Conservation (phyloP, 2,888 invertebrate species). For the Pheosia tremula region DNA sequence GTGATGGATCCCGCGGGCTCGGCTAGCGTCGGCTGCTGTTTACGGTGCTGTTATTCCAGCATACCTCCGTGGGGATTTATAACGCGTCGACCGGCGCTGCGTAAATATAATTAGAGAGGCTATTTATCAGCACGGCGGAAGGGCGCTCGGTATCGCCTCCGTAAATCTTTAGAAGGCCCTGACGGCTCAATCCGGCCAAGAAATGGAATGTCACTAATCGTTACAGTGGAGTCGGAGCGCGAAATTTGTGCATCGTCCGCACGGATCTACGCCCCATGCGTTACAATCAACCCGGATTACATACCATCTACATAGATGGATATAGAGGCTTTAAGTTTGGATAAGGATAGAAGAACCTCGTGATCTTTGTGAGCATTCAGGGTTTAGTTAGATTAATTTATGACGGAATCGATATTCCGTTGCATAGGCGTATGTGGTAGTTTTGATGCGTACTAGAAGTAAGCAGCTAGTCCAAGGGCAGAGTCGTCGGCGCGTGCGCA, state of each 20-base stretch:
- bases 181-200: conserved; percentile 78
- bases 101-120: conserved; percentile 84
- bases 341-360: conserved; percentile 9
- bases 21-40: conserved; percentile 60
- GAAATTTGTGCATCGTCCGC: conserved; percentile 55
- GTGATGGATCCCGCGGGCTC: conserved; percentile 61
- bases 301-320: conserved; percentile 13
- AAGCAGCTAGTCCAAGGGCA: conserved; percentile 59
- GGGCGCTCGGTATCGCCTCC: conserved; percentile 75
- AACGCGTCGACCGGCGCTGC: conserved; percentile 74
- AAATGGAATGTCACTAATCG: conserved; percentile 62
- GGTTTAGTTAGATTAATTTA: conserved; percentile 12
- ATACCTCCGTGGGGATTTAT: conserved; percentile 74
- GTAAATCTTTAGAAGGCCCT: conserved; percentile 72
- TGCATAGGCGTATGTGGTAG: conserved; percentile 28
- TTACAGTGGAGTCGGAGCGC: conserved; percentile 36
- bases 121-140: conserved; percentile 81
- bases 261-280: conserved; percentile 49
- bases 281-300: conserved; percentile 56
- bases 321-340: too few relatives aligned
- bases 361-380: background rate
- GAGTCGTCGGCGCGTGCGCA: conserved; percentile 45
- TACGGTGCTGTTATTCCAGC: conserved; percentile 69
- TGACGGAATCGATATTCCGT: conserved; percentile 39
- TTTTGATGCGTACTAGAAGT: conserved; percentile 46